phyloP scores from a whole-genome alignment of 1,140 invertebrate genomes.

The Chironomus striatipennis region DNA sequence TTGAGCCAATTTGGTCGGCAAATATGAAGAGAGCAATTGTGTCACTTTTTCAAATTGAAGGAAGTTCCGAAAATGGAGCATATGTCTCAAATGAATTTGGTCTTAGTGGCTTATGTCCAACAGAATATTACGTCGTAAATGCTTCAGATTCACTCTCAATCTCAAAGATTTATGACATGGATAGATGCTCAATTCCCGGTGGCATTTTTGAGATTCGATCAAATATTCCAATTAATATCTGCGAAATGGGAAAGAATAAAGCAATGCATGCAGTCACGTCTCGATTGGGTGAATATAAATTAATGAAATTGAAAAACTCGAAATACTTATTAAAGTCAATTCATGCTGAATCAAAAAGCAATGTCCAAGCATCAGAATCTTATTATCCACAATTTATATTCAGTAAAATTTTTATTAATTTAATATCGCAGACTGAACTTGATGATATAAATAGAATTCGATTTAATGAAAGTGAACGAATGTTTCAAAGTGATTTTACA shows the following conservation, averaged over 20 bases:
- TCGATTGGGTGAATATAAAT: constrained; percentile 26
- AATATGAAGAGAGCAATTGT: constrained; percentile 58
- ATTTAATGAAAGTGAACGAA: constrained; percentile 31
- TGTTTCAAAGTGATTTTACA: constrained; percentile 33
- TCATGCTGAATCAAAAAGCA: constrained; percentile 36
- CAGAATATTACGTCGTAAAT: constrained; percentile 39
- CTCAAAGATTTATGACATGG: constrained; percentile 37
- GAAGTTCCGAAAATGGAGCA: constrained; percentile 40
- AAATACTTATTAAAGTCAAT: constrained; percentile 37
- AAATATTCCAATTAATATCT: constrained; percentile 37
- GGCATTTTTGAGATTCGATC: constrained; percentile 36
- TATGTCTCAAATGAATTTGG: constrained; percentile 45
- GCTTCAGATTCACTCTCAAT: constrained; percentile 36
- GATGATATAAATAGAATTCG: constrained; percentile 37
- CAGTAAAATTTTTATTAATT: constrained; percentile 33
- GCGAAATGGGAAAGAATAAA: constrained; percentile 39
- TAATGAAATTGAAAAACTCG: constrained; percentile 29
- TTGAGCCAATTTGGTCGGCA: constrained; percentile 52
- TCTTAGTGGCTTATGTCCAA: constrained; percentile 37
- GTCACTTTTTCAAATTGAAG: constrained; percentile 48
- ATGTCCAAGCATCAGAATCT: constrained; percentile 33
- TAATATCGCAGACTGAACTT: constrained; percentile 34
- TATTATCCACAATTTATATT: constrained; percentile 9
- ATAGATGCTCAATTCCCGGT: constrained; percentile 34
- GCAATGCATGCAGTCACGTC: constrained; percentile 36